Conservation (phyloP, 2,797 vertebrate species). For the Odontamblyopus rebecca region DNA sequence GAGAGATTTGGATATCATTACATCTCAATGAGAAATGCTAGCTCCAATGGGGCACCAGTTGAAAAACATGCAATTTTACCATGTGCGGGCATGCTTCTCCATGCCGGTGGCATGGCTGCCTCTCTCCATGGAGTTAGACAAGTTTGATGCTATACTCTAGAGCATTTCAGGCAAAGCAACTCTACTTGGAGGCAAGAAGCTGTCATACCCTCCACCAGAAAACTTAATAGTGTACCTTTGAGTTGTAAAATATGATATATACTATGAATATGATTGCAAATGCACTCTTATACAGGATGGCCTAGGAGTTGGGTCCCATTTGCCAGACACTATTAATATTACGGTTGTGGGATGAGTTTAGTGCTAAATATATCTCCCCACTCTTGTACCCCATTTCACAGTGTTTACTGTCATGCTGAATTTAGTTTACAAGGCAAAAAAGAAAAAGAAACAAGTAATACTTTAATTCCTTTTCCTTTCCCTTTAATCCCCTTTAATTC, state of each 20-base stretch:
- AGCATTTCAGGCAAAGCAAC: not conserved
- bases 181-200: not conserved
- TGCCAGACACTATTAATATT: not conserved
- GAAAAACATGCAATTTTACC: too few species aligned
- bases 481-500: slow-evolving; percentile 6
- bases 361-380: too few species aligned
- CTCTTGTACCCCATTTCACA: not conserved
- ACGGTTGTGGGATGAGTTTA: not conserved
- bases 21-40: too few species aligned
- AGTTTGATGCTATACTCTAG: not conserved
- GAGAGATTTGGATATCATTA: too few species aligned
- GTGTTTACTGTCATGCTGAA: not conserved
- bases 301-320: too few species aligned
- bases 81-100: not conserved
- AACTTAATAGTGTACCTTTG: not conserved
- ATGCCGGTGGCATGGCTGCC: not conserved
- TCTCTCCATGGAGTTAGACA: not conserved
- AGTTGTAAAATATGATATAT: too few species aligned
- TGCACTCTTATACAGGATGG: too few species aligned
- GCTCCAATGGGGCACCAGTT: too few species aligned
- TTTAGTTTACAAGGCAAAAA: not conserved
- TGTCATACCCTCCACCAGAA: not conserved
- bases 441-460: not conserved
- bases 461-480: not conserved
- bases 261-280: too few species aligned